Evolutionary conservation across 2,797 vertebrate genomes (phyloP).

Genomic region (Oreochromis grahami): DNA sequence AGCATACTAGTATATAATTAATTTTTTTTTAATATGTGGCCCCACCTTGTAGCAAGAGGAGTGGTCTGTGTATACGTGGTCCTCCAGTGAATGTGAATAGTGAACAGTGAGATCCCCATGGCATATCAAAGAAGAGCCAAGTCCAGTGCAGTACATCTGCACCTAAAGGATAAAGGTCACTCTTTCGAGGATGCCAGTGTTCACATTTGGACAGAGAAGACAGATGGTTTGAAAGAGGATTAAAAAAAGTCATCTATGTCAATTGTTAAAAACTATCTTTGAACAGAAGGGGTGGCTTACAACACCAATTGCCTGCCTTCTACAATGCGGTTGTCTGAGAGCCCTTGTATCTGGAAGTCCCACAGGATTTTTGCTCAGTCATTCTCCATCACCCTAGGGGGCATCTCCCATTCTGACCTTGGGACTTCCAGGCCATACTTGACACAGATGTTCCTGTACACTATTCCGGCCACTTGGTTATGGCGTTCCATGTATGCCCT

Average conservation of each 20-base stretch:
- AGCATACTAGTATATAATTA: not conserved
- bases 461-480: no score
- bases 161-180: not conserved
- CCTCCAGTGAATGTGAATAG: not conserved
- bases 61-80: not conserved
- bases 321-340: not conserved
- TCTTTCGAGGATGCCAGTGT: not conserved
- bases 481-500: no score
- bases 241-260: not conserved
- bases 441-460: no score
- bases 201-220: not conserved
- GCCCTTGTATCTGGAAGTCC: no score
- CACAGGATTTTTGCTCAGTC: no score
- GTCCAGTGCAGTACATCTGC: not conserved
- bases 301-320: not conserved
- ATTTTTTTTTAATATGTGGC: not conserved
- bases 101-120: not conserved
- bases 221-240: not conserved
- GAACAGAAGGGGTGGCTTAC: not conserved
- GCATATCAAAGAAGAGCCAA: not conserved
- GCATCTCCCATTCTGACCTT: no score
- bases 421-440: no score
- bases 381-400: no score
- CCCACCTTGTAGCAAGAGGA: not conserved
- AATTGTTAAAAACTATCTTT: not conserved